phyloP scores from a whole-genome alignment of 2,888 invertebrate species.

The Eupithecia dodoneata region DNA sequence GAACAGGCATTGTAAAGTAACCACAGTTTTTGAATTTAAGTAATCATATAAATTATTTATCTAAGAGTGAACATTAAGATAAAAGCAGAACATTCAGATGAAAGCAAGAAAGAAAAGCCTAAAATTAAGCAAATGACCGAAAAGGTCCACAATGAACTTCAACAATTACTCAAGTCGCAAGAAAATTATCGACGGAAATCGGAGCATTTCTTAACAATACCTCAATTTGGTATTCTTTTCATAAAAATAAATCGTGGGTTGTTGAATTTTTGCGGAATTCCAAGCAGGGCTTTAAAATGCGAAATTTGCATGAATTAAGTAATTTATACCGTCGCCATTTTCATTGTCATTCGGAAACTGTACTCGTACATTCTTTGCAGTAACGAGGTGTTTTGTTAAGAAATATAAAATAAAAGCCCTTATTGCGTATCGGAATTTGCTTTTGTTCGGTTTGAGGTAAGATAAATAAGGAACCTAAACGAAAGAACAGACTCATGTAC shows the following conservation, averaged over 20 bases:
- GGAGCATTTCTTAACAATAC: conserved; percentile 53
- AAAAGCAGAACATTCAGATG: not conserved
- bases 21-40: too few relatives aligned
- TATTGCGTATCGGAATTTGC: conserved; percentile 13
- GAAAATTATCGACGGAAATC: conserved; percentile 32
- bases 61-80: not conserved
- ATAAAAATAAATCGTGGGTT: conserved; percentile 33
- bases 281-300: conserved; percentile 52
- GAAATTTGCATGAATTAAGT: conserved; percentile 71
- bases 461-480: not conserved
- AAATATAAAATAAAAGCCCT: conserved; percentile 32
- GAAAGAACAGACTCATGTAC: not conserved
- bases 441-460: conserved; percentile 24
- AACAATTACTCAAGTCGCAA: conserved; percentile 16
- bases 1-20: too few relatives aligned
- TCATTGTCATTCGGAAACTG: conserved; percentile 49
- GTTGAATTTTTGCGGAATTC: conserved; percentile 41
- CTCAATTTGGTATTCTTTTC: conserved; percentile 56
- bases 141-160: conserved; percentile 13
- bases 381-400: conserved; percentile 47
- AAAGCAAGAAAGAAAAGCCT: not conserved
- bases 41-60: not conserved
- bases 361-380: conserved; percentile 34
- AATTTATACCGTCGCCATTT: conserved; percentile 63
- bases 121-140: conserved; percentile 8